Conservation (phyloP, 2,888 invertebrate species). For the Dicyrtoma fusca region DNA sequence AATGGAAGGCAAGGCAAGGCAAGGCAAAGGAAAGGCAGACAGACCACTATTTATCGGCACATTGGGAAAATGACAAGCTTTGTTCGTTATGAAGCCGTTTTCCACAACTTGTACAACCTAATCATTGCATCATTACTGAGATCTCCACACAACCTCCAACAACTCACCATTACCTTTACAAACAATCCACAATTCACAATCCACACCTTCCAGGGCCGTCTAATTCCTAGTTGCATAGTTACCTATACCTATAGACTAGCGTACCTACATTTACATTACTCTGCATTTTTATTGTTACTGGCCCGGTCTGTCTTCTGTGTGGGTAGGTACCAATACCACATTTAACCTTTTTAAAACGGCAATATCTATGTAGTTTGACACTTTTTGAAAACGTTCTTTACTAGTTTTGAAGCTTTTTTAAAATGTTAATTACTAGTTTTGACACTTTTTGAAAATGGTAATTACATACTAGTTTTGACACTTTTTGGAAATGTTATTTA, state of each 20-base stretch:
- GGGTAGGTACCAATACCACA: too few species aligned
- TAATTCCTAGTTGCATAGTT: not conserved
- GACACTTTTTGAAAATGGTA: too few species aligned
- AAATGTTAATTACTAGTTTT: too few species aligned
- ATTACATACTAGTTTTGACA: too few species aligned
- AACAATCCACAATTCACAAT: too few species aligned
- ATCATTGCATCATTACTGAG: constrained; percentile 48
- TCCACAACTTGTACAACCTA: constrained; percentile 44
- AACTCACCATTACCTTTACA: not conserved
- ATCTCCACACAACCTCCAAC: constrained; percentile 11
- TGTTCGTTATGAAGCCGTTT: constrained; percentile 55
- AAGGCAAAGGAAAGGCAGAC: not conserved
- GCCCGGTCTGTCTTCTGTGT: too few species aligned
- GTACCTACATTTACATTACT: constrained; percentile 13
- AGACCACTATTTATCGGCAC: constrained; percentile 37
- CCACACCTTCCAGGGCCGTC: not conserved
- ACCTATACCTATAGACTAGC: not conserved
- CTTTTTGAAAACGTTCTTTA: too few species aligned
- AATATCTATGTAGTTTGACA: too few species aligned
- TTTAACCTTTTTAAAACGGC: too few species aligned
- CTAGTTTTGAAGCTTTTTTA: too few species aligned
- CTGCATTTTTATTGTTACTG: constrained; percentile 6
- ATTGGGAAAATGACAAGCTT: constrained; percentile 50
- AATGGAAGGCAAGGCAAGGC: not conserved
- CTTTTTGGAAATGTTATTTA: too few species aligned